Evolutionary conservation across 2,797 vertebrate genomes (phyloP).

Genomic region (Parambassis ranga): DNA sequence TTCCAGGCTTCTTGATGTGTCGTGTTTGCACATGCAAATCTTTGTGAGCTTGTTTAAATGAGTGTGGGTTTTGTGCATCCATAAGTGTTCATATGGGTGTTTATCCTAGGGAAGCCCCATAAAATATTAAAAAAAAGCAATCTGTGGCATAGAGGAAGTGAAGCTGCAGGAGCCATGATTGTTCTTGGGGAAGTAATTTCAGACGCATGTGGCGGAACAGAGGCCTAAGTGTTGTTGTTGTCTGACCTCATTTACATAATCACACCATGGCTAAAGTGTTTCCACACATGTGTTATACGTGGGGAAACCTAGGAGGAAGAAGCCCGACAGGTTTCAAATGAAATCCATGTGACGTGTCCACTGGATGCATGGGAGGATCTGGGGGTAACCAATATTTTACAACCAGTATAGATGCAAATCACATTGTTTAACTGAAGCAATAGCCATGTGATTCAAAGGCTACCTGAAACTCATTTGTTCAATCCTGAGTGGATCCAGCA

Average conservation of each 20-base stretch:
- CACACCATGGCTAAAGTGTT: slow-evolving; percentile 1
- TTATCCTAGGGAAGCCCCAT: not conserved
- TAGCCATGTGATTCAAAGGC: not conserved
- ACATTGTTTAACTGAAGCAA: too few relatives aligned
- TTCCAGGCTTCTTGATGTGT: not conserved
- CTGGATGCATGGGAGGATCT: too few relatives aligned
- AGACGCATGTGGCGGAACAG: slow-evolving; percentile 7
- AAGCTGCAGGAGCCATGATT: slow-evolving; percentile 27
- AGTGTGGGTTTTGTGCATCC: not conserved
- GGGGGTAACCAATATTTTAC: too few relatives aligned
- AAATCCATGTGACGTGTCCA: not conserved
- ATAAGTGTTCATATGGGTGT: not conserved
- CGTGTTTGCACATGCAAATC: not conserved
- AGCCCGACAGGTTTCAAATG: not conserved
- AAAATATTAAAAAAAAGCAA: slow-evolving; percentile 17
- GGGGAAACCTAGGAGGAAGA: not conserved
- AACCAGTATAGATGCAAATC: too few relatives aligned
- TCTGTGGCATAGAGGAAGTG: slow-evolving; percentile 1
- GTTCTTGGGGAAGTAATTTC: slow-evolving; percentile 49
- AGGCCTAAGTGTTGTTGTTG: slow-evolving; percentile 22
- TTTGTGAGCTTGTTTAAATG: not conserved
- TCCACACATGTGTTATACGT: not conserved
- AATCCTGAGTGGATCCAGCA: not conserved
- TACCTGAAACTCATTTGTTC: slow-evolving; percentile 15
- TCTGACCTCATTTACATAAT: slow-evolving; percentile 40